Conservation (phyloP, 2,113 vertebrate genomes). For the Zapornia atra region DNA sequence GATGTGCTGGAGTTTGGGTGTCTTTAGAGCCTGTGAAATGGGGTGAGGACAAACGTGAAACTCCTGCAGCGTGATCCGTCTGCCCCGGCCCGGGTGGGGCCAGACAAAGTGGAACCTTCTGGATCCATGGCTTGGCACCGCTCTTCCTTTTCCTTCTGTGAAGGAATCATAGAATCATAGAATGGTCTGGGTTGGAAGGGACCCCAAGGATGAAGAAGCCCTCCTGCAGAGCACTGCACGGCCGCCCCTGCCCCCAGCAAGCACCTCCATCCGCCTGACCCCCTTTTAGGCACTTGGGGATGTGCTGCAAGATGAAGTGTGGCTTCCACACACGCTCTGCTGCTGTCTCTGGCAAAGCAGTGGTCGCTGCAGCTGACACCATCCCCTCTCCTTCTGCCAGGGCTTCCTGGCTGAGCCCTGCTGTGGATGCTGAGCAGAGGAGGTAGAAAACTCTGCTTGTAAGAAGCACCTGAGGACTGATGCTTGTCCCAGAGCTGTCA, state of each 20-base stretch:
- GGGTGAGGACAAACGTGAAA: background rate
- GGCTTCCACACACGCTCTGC: fast-evolving
- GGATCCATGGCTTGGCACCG: background rate
- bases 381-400: background rate
- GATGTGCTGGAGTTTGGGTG: fast-evolving
- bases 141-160: background rate
- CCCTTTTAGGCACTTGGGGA: fast-evolving
- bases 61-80: fast-evolving
- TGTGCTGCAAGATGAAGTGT: fast-evolving
- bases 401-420: background rate
- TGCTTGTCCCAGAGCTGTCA: fast-evolving
- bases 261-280: background rate
- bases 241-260: background rate
- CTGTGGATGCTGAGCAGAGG: fast-evolving
- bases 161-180: too few relatives aligned
- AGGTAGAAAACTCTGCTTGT: background rate
- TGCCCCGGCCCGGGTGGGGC: too few relatives aligned
- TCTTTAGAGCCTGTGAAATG: background rate
- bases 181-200: too few relatives aligned
- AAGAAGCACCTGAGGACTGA: fast-evolving
- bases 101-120: background rate
- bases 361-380: fast-evolving
- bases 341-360: background rate
- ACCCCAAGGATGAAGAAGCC: too few relatives aligned
- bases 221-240: background rate